Conservation (phyloP, 2,888 invertebrate genomes). For the Andrena dorsata region DNA sequence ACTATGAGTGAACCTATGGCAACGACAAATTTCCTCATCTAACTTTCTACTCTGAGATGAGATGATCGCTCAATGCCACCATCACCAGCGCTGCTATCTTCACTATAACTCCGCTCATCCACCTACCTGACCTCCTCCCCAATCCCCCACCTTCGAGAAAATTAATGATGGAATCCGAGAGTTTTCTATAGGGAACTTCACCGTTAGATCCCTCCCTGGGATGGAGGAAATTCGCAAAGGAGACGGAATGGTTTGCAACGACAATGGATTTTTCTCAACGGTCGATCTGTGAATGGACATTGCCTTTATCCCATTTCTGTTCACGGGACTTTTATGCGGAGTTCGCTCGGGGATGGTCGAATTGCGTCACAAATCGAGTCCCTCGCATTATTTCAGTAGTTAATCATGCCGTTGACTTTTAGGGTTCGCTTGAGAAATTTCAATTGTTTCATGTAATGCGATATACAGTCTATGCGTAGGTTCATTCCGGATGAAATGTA, state of each 20-base stretch:
- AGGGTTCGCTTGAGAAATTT: neutral
- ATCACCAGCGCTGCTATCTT: slow-evolving; percentile 66
- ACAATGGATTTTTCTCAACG: slow-evolving; percentile 63
- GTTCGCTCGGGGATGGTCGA: neutral
- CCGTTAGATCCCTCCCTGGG: slow-evolving; percentile 62
- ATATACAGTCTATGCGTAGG: neutral
- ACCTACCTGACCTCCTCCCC: slow-evolving; percentile 35
- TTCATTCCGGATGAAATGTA: too few relatives aligned
- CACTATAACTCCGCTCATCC: slow-evolving; percentile 60
- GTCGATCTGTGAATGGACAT: slow-evolving; percentile 57
- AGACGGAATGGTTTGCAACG: slow-evolving; percentile 50
- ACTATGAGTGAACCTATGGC: slow-evolving; percentile 83
- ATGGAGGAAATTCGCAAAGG: slow-evolving; percentile 67
- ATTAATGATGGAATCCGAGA: slow-evolving; percentile 80
- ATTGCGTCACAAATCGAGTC: slow-evolving; percentile 14
- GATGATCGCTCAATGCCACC: slow-evolving; percentile 84
- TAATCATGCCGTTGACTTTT: neutral
- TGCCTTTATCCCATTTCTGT: slow-evolving; percentile 48
- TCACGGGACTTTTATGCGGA: slow-evolving; percentile 33
- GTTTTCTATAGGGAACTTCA: slow-evolving; percentile 76
- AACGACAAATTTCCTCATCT: slow-evolving; percentile 85
- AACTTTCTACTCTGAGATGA: slow-evolving; percentile 84
- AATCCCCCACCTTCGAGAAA: slow-evolving; percentile 62
- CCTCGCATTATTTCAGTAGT: slow-evolving; percentile 5
- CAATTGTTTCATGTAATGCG: neutral